These are phyloP conservation scores for Luscinia luscinia DNA, from an alignment of 2,797 vertebrate species.

Conservation along the genomic window DNA sequence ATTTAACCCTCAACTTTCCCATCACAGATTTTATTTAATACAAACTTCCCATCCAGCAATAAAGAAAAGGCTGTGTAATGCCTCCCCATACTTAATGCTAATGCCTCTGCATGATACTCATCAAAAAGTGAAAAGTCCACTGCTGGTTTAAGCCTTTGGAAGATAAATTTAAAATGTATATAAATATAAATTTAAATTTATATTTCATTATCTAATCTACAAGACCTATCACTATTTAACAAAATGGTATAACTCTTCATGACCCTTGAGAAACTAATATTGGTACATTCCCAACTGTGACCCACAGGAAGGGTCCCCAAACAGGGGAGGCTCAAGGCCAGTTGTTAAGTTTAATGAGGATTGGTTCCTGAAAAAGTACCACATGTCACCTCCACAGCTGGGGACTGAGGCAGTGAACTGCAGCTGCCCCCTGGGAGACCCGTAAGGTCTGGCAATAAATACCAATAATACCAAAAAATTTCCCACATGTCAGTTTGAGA, in stretches of 20 bases:
- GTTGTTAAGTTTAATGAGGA: constrained; percentile 5
- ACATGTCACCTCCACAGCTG: constrained; percentile 2
- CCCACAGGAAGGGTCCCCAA: not conserved
- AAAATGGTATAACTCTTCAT: not conserved
- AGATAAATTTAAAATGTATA: not conserved
- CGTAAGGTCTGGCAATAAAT: not conserved
- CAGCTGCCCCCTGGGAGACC: not conserved
- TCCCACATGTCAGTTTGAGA: not conserved
- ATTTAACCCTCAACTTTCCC: not conserved
- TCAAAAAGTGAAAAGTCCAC: not conserved
- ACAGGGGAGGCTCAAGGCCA: not conserved
- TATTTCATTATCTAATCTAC: not conserved
- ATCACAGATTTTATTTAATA: not conserved
- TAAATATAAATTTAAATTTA: not conserved
- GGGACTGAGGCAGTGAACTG: not conserved
- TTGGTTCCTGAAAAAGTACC: not conserved
- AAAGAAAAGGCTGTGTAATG: not conserved
- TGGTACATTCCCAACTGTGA: not conserved
- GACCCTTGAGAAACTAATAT: not conserved
- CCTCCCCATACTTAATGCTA: not conserved
- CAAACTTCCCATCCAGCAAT: not conserved
- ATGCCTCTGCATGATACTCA: not conserved
- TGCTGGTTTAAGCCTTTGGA: not conserved
- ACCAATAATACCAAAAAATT: not conserved
- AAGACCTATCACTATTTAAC: not conserved